Evolutionary conservation across 2,888 invertebrate genomes (phyloP), one percentile per base, ranked within the genome.

Genomic region (Limnephilus marmoratus): DNA sequence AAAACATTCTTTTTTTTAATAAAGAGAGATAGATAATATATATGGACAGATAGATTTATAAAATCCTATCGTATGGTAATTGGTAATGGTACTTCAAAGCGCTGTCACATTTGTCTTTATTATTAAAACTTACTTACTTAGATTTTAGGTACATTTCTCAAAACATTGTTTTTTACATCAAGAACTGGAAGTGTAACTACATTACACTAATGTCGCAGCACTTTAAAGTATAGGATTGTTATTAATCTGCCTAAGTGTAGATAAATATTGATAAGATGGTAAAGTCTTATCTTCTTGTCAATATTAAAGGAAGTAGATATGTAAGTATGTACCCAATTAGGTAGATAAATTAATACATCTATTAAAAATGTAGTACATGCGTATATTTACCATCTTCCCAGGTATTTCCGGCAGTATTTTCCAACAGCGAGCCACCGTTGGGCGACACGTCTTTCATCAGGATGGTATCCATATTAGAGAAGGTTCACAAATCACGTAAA

Each of bases 301-400:
- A 68, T 68, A 68, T 53, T 53, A 18, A 53, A 45, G 1, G 4
- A 53, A 45, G 45, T 45, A 45, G 11, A 11, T 45, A 12, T 1
- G 24, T 45, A 45, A 45, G 45, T 45, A 12, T 1, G 24, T 68
- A 68, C 4, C 53, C n/a, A 68, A 24, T 68, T 68, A 68, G 9
- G 2, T n/a, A 86, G 18, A 45, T 29, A 13, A 81, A 45, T 13
- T 13, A 81, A 81, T 31, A n/a, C 12, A n/a, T 80, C 11, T 18
- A 34, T 53, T 12, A 68, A 41, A 80, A 81, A 89, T 31, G 68
- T 45, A 29, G 9, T 29, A 24, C 5, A 34, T 88, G 45, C 24
- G 53, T n/a, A 37, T 80, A 80, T 13, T 90, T 68, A 90, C 90
- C 90, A 85, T 90, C 90, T 34, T 90, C 90, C 90, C 90, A 90